These are phyloP conservation scores for Percina caprodes DNA, from an alignment of 2,113 vertebrate species.

Conservation along the genomic window DNA sequence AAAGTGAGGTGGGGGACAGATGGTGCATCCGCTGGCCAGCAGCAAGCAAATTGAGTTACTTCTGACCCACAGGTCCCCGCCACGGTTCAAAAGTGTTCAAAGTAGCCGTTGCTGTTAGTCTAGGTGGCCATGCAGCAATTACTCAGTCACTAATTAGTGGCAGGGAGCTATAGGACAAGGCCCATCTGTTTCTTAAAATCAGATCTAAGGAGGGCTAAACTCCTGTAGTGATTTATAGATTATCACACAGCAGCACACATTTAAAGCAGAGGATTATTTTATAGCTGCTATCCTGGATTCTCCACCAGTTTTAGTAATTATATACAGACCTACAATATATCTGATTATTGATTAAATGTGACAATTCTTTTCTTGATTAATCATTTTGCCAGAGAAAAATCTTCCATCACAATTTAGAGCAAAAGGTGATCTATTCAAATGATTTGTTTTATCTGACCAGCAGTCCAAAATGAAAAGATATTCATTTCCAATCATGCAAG, in stretches of 20 bases:
- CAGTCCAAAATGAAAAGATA: background rate
- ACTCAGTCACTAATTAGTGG: conserved; percentile 69
- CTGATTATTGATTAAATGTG: background rate
- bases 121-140: conserved; percentile 62
- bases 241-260: conserved; percentile 47
- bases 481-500: background rate
- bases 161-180: conserved; percentile 40
- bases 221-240: conserved; percentile 47
- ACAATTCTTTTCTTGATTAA: too few relatives aligned
- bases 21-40: conserved; percentile 69
- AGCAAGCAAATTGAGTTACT: conserved; percentile 77
- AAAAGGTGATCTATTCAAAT: too few relatives aligned
- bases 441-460: background rate
- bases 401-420: too few relatives aligned
- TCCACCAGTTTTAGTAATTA: background rate
- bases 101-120: conserved; percentile 48
- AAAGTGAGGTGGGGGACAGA: conserved; percentile 61
- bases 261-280: conserved; percentile 25
- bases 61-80: conserved; percentile 68
- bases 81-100: conserved; percentile 59
- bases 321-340: background rate
- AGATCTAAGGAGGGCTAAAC: conserved; percentile 40
- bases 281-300: conserved; percentile 10
- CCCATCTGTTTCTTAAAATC: conserved; percentile 75
- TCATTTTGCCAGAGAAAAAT: too few relatives aligned